Conservation (phyloP, 1,140 invertebrate genomes). For the Rhopalosiphum padi region DNA sequence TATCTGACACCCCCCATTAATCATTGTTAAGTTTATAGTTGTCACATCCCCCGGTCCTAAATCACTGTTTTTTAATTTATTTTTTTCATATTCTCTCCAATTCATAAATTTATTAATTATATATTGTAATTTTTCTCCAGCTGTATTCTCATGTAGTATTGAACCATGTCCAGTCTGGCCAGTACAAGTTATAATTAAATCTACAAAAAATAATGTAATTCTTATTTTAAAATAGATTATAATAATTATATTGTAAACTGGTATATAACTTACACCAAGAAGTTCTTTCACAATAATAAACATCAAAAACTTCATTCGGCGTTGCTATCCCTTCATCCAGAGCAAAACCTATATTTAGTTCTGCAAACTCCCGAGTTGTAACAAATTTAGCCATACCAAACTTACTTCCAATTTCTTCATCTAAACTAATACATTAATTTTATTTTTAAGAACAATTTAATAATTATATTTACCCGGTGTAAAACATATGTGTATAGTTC, state of each 20-base stretch:
- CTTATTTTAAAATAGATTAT: neutral
- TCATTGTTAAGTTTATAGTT: slow-evolving; percentile 84
- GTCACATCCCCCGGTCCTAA: slow-evolving; percentile 83
- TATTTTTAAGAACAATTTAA: slow-evolving; percentile 12
- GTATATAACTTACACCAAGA: slow-evolving; percentile 70
- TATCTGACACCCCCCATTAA: slow-evolving; percentile 83
- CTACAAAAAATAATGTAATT: slow-evolving; percentile 62
- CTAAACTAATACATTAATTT: slow-evolving; percentile 65
- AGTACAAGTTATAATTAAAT: slow-evolving; percentile 73
- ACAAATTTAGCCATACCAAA: slow-evolving; percentile 87
- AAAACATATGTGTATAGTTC: slow-evolving; percentile 79
- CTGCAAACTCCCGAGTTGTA: slow-evolving; percentile 77
- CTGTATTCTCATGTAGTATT: slow-evolving; percentile 78
- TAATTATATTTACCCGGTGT: slow-evolving; percentile 73
- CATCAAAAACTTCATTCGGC: slow-evolving; percentile 69
- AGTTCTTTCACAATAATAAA: slow-evolving; percentile 80
- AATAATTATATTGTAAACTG: neutral
- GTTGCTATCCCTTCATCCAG: slow-evolving; percentile 87
- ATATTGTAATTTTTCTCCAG: slow-evolving; percentile 82
- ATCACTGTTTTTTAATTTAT: slow-evolving; percentile 71
- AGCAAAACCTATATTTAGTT: slow-evolving; percentile 86
- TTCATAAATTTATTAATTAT: slow-evolving; percentile 81
- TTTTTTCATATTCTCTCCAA: slow-evolving; percentile 73
- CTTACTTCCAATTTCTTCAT: slow-evolving; percentile 90
- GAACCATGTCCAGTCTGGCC: slow-evolving; percentile 91